Evolutionary conservation across 2,888 invertebrate genomes (phyloP), one percentile per base, ranked within the genome.

Genomic region (Tenthredo amoena): DNA sequence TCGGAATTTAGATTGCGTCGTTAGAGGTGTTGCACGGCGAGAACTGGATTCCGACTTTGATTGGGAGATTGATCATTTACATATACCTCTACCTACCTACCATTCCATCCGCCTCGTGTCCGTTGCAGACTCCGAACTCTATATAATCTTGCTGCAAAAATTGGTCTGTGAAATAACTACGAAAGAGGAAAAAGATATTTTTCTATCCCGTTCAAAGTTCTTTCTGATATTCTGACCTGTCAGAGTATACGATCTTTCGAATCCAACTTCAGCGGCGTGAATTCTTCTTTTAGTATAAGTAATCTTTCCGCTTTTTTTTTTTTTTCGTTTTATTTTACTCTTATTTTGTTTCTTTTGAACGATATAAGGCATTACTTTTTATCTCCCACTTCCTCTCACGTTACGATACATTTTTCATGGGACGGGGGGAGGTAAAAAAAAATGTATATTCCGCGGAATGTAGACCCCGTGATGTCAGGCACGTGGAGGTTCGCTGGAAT

Each of bases 1-100:
- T 72, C 84, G 89, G 91, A 91, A 91, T 91, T 91, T 90, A 91
- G 89, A 91, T 91, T 91, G 90, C 91, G 86, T 91, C 89, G 91
- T 91, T 91, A 91, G 88, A 68, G 87, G 86, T 86, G 87, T 86
- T 58, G 84, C 79, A 68, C 84, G 81, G 81, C 31, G n/a, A 65
- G 34, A 77, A 62, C 88, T 86, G 87, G 47, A 88, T 88, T 88
- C 87, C 86, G 87, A 89, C 89, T 90, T 90, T 90, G 89, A 90
- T 90, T 90, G 89, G 88, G 87, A 87, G 86, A 86, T 86, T 87
- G 87, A 88, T 87, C 87, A 90, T 90, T 91, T 91, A 89, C 90
- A 90, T 90, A 77, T 77, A 50, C 9, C n/a, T 37, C 34, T 31
- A 31, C n/a, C 18, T 72, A 40, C n/a, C 37, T 40, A 71, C 18